Base-by-base conservation (phyloP, 2,888 invertebrate genomes). In the Eilema griseolum region DNA sequence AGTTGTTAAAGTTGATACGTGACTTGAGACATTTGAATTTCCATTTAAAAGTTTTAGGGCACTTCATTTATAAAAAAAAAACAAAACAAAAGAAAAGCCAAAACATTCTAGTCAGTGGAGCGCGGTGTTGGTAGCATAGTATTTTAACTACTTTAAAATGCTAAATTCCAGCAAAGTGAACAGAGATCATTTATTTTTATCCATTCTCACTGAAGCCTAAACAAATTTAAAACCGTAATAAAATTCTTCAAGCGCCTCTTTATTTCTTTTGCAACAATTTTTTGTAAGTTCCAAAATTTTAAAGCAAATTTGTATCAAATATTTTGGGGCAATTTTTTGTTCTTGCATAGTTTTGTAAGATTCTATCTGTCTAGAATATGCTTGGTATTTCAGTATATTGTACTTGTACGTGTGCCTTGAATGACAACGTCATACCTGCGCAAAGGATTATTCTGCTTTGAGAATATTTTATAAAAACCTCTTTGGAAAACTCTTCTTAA, bases 161-260 rank as follows among this genome's bases (percentile, higher is more conserved):
- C n/a, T n/a, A 61, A 61, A 26, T 0, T 59, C 26, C 24, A 31
- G 11, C 11, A 20, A 60, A 8, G 10, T 11, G 11, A 5, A 60
- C 31, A 20, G n/a, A 33, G 57, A 59, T 16, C 23, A n/a, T 60
- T 64, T 46, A 23, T 46, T 67, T 63, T 64, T 37, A 67, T 52
- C 37, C 67, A 33, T 60, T 56, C 33, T 23, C 59, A 31, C 16
- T 16, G 16, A 31, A 33, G 14, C 41, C 41, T 46, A 56, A 59
- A 69, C 12, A 14, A 61, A 61, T 24, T n/a, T 66, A 63, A 66
- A 33, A 24, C 26, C 16, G 20, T 60, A 61, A 72, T 33, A 66
- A 72, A 61, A 63, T 72, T 64, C 14, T 46, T 10, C 16, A 28
- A 69, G 63, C 66, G 52, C 37, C 41, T n/a, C n/a, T 66, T 61